Evolutionary conservation across 2,113 vertebrate species (phyloP), one percentile per base, ranked within the genome.

Genomic region (Hiodon tergisus): DNA sequence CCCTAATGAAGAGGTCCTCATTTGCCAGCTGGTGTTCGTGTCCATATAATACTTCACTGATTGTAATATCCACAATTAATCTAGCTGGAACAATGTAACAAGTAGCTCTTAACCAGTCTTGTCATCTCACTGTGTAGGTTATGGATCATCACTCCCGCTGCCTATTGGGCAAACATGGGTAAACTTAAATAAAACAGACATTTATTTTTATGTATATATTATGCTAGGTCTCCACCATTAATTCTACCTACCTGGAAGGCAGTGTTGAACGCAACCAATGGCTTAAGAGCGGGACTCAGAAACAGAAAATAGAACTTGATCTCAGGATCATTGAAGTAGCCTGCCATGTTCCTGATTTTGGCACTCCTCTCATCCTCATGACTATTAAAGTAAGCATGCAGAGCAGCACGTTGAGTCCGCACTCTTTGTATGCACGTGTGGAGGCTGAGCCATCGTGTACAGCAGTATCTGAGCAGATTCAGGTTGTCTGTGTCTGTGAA

Each of bases 381-480:
- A n/a, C 71, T 73, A 9, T 73, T 52, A 73, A 53, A 63, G 51
- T 73, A 8, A 51, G 48, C 51, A 52, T 67, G 61, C 4, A 67
- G 63, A 67, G 54, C 69, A 72, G 16, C 48, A 47, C 74, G 69
- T 17, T 78, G 71, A 63, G 67, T 69, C 71, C 73, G 65, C 9
- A 78, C 71, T 62, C 71, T 77, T 58, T 69, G 57, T 4, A 78
- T 78, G 65, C 76, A 69, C 7, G 58, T 78, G 5, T 67, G n/a
- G n/a, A 78, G 71, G 17, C 76, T 78, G 3, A 69, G 71, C 71
- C 71, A 78, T 69, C 66, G 31, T 16, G 71, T 78, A 16, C 71
- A 69, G 71, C 76, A 73, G 71, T 73, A 73, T 47, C 76, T 67
- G n/a, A 77, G 76, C 14, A 77, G 62, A 13, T 72, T 77, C 54